Evolutionary conservation across 2,113 vertebrate genomes (phyloP).

Genomic region (Poecile atricapillus): DNA sequence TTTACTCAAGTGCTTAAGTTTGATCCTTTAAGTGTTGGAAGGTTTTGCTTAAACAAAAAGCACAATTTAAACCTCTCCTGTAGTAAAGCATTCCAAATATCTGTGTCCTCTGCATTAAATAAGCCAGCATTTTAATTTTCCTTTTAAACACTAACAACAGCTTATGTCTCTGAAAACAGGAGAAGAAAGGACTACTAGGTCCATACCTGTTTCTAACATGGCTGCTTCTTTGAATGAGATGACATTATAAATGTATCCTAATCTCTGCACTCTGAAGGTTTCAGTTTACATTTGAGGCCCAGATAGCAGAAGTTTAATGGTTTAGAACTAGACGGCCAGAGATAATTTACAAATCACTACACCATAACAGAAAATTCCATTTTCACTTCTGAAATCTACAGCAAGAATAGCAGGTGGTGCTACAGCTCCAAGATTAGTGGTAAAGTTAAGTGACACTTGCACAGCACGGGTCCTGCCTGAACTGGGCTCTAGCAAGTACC

Average conservation of each 20-base stretch:
- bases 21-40: neutral
- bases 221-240: neutral
- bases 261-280: neutral
- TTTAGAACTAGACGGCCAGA: constrained; percentile 7
- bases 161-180: neutral
- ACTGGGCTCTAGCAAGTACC: neutral
- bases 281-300: neutral
- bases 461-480: neutral
- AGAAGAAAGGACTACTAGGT: neutral
- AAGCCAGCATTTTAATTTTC: neutral
- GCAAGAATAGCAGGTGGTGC: constrained; percentile 20
- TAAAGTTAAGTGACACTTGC: neutral
- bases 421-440: neutral
- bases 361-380: constrained; percentile 20
- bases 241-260: neutral
- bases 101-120: neutral
- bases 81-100: neutral
- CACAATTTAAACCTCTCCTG: neutral
- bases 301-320: neutral
- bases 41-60: neutral
- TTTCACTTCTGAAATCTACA: neutral
- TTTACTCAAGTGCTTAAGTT: neutral
- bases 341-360: constrained; percentile 27
- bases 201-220: neutral
- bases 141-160: neutral